These are phyloP conservation scores for Pocillopora grandis DNA, from an alignment of 92 coral and sea anemone species.

Conservation along the genomic window DNA sequence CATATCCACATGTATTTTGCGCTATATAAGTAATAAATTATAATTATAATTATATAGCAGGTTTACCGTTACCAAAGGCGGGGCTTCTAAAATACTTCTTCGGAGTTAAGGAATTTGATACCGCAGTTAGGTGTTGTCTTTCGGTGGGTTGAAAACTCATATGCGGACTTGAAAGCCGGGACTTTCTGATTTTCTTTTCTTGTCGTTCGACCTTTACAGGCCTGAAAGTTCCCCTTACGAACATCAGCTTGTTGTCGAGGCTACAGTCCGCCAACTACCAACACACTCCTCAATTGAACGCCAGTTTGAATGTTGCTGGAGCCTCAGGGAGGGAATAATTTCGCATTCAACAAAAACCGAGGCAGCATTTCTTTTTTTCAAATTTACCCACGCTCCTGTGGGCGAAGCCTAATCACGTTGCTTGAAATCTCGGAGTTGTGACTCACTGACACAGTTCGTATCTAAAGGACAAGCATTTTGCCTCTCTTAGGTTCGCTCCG, in stretches of 20 bases:
- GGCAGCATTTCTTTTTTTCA: too few species aligned
- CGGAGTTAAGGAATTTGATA: too few species aligned
- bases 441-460: neutral
- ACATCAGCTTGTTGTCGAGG: too few species aligned
- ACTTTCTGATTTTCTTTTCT: neutral
- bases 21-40: neutral
- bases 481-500: constrained; percentile 52
- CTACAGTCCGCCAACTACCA: too few species aligned
- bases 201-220: neutral
- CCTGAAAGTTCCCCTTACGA: neutral
- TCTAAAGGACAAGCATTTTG: neutral
- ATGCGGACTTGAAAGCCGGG: too few species aligned
- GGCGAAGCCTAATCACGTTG: neutral
- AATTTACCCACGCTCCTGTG: neutral
- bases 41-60: too few species aligned
- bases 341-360: too few species aligned
- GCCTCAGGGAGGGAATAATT: too few species aligned
- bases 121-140: too few species aligned
- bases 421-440: neutral
- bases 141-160: too few species aligned
- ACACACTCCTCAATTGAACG: too few species aligned
- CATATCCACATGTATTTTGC: neutral
- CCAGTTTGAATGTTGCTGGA: too few species aligned
- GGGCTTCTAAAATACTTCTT: neutral
- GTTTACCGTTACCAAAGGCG: neutral